Base-by-base conservation (phyloP, 2,113 vertebrate species). In the Rhipidura dahli region DNA sequence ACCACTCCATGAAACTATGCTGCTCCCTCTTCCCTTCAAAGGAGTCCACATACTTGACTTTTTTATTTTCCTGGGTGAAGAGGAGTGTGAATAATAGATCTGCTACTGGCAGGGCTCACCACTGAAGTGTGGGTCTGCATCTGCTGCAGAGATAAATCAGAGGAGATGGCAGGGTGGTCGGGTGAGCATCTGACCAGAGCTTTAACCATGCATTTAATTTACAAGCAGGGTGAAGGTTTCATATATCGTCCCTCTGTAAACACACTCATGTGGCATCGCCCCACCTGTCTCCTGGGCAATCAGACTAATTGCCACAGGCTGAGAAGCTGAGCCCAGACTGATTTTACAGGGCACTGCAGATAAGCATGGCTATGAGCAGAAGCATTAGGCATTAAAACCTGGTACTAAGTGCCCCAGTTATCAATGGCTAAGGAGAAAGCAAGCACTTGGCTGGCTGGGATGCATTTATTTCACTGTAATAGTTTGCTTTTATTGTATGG, bases 101-200 rank as follows among this genome's bases (percentile, higher is more conserved):
- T 75, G 24, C 51, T 87, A 45, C 51, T 89, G 83, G 42, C 79
- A 92, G 64, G 0, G 0, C 47, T 71, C 40, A 45, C 70, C 39
- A 56, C 26, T 4, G 1, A 80, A 73, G 44, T 47, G 75, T 64
- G 39, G 64, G 47, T 49, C 78, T 60, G 64, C 76, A 86, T 90
- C 83, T 95, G 85, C 90, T 90, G 51, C 68, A 73, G 76, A 93
- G 88, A 94, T 78, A 96, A 90, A 96, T 92, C 90, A 96, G 69
- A 91, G 39, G 54, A 86, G 54, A 37, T 71, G 65, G 47, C 88
- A 78, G 88, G 8, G 49, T 89, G 76, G 65, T 92, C 1, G 0
- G 47, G 40, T 4, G 16, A 93, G 39, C 80, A 70, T 75, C 71
- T 78, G 76, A 93, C 56, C 51, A 69, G 44, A 77, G 72, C 35